Evolutionary conservation across 2,113 vertebrate species (phyloP).

Genomic region (Irena cyanogastra): DNA sequence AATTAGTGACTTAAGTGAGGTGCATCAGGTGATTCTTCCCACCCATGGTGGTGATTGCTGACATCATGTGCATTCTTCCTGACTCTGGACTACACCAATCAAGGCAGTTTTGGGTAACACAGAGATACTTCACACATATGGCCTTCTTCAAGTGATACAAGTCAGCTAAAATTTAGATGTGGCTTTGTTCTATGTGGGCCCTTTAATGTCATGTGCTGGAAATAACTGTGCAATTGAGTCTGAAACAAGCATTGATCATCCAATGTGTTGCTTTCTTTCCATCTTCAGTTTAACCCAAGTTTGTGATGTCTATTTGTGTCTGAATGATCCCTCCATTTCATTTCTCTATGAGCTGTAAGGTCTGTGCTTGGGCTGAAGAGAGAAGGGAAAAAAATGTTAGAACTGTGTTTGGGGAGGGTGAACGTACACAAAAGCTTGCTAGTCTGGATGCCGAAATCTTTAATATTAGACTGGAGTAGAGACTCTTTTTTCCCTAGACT

Average conservation of each 20-base stretch:
- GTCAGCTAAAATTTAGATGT: neutral
- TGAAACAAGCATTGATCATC: neutral
- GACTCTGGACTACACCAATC: neutral
- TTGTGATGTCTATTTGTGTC: neutral
- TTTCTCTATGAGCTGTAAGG: neutral
- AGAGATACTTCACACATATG: neutral
- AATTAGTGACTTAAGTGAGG: neutral
- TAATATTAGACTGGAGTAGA: neutral
- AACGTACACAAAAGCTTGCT: fast-evolving
- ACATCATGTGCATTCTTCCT: neutral
- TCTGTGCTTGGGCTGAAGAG: neutral
- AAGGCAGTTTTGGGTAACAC: neutral
- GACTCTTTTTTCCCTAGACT: neutral
- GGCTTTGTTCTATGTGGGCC: neutral
- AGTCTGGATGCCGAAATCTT: neutral
- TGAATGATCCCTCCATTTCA: neutral
- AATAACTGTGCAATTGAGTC: neutral
- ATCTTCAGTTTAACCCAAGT: neutral
- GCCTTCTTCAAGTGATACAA: neutral
- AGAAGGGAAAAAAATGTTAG: neutral
- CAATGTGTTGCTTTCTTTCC: neutral
- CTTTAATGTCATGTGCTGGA: neutral
- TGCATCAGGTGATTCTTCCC: neutral
- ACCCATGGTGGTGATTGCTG: neutral
- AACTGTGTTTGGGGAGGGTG: neutral